Evolutionary conservation across 2,797 vertebrate genomes (phyloP).

Genomic region (Sternarchorhynchus goeldii): DNA sequence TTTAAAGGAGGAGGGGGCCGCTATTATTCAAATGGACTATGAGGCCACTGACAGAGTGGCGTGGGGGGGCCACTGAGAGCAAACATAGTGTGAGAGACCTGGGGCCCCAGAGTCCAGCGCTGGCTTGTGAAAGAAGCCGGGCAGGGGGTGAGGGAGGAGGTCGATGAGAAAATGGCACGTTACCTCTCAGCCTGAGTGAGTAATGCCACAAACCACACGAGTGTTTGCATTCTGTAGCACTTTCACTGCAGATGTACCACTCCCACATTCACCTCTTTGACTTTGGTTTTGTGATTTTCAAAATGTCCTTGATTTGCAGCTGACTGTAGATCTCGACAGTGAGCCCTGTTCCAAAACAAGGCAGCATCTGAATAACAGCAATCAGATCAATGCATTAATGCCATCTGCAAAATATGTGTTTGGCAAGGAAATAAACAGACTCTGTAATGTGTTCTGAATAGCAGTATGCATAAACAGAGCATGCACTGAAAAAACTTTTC

Average conservation of each 20-base stretch:
- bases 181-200: no score
- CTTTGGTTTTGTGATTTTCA: conserved; percentile 1
- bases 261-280: background rate
- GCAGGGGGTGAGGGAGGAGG: background rate
- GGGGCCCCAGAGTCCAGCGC: background rate
- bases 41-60: background rate
- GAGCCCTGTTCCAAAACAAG: background rate
- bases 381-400: background rate
- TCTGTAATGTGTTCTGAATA: background rate
- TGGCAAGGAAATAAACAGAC: conserved; percentile 2
- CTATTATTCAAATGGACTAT: conserved; percentile 36
- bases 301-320: background rate
- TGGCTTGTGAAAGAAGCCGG: conserved; percentile 15
- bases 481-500: background rate
- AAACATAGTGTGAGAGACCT: background rate
- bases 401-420: background rate
- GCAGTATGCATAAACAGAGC: background rate
- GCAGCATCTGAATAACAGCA: background rate
- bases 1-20: conserved; percentile 41
- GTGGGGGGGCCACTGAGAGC: background rate
- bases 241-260: background rate
- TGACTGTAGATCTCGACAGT: no score
- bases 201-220: no score
- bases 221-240: no score
- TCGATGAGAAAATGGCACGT: no score